These are phyloP conservation scores for Pseudocheirus occidentalis DNA, from an alignment of 2,797 vertebrate species.

Conservation along the genomic window DNA sequence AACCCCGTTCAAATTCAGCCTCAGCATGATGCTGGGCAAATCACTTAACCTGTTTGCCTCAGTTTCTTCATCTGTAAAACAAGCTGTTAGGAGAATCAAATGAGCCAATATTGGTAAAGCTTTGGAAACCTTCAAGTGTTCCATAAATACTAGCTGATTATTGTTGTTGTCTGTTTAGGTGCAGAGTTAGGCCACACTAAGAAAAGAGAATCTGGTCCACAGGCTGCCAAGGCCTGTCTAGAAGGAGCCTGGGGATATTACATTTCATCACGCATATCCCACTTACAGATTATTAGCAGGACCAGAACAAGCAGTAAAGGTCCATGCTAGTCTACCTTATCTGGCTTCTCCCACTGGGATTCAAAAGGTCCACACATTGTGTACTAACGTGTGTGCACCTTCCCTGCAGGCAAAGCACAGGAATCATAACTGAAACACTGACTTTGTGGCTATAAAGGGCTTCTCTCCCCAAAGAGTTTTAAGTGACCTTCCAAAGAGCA, in stretches of 20 bases:
- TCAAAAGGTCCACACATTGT: neutral
- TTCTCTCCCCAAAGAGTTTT: neutral
- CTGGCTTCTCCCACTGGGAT: neutral
- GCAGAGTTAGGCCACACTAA: neutral
- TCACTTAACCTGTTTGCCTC: neutral
- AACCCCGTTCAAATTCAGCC: neutral
- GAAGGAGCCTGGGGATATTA: neutral
- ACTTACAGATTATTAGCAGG: neutral
- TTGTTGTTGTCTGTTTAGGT: neutral
- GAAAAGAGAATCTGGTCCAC: neutral
- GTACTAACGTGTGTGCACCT: neutral
- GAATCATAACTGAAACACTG: neutral
- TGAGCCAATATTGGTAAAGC: neutral
- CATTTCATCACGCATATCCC: neutral
- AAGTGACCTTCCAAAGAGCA: neutral
- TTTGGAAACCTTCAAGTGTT: neutral
- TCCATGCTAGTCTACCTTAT: neutral
- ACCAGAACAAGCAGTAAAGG: neutral
- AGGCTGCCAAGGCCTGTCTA: neutral
- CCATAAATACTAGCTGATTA: neutral
- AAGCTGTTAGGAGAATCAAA: neutral
- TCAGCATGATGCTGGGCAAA: neutral
- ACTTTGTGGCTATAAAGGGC: neutral
- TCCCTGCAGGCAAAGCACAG: neutral
- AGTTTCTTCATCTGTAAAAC: neutral